A percentile compares a stretch with the other conserved stretches of the same genome.
Evolutionary conservation across 2,113 vertebrate genomes (phyloP).

Genomic region (Chaenocephalus aceratus): DNA sequence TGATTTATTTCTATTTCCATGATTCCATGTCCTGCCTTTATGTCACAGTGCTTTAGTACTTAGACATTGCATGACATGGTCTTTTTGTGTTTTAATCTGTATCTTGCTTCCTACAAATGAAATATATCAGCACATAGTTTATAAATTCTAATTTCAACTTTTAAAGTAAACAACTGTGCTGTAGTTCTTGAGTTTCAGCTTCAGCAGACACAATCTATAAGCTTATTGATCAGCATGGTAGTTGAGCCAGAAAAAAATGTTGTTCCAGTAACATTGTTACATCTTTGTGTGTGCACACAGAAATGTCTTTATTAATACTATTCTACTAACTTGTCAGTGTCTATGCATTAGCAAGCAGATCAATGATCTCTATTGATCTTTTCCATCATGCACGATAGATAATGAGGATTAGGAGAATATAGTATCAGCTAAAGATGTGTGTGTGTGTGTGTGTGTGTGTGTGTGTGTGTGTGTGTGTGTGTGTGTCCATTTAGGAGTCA

Average conservation of each 20-base stretch:
- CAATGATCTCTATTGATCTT: conserved; percentile 34
- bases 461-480: background rate
- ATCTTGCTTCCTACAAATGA: background rate
- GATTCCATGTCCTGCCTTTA: background rate
- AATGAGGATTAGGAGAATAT: conserved; percentile 30
- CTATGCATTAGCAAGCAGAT: conserved; percentile 27
- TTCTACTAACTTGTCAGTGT: conserved; percentile 3
- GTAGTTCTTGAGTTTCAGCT: conserved; percentile 41
- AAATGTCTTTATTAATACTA: conserved; percentile 24
- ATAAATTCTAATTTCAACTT: background rate
- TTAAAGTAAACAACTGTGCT: background rate
- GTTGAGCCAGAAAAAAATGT: conserved; percentile 45
- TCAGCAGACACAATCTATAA: conserved; percentile 52
- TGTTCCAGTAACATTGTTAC: conserved; percentile 19
- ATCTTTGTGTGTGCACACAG: background rate
- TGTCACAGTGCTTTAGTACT: background rate
- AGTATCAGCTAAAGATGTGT: conserved; percentile 24
- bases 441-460: conserved; percentile 8
- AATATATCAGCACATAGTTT: background rate
- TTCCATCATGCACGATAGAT: conserved; percentile 21
- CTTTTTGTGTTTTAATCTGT: background rate
- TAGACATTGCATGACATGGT: background rate
- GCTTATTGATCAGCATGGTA: conserved; percentile 57
- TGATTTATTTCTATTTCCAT: background rate
- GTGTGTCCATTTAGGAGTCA: conserved; percentile 60